Evolutionary conservation across 2,888 invertebrate genomes (phyloP).

Genomic region (Drosophila lutescens): DNA sequence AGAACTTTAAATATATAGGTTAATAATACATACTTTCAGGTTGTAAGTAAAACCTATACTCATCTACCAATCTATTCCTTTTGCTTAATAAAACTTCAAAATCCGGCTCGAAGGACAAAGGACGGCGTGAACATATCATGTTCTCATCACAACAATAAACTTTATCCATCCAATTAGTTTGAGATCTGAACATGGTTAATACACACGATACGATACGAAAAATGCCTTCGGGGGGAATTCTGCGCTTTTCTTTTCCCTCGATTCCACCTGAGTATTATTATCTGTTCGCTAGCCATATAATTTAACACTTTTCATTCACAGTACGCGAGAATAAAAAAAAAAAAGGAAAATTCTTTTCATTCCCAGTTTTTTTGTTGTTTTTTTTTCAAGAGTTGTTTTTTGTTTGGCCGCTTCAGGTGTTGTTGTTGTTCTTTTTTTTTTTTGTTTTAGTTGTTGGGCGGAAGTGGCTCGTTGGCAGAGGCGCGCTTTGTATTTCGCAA

Average conservation of each 20-base stretch:
- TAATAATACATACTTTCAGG: too few relatives aligned
- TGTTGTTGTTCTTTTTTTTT: background rate
- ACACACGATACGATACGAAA: background rate
- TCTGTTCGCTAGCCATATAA: constrained; percentile 8
- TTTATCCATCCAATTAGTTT: background rate
- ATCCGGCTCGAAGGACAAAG: too few relatives aligned
- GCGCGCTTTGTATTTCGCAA: constrained; percentile 46
- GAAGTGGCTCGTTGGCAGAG: constrained; percentile 62
- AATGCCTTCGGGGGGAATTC: too few relatives aligned
- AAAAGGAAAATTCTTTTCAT: constrained; percentile 15
- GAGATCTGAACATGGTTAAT: background rate
- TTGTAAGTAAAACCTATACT: too few relatives aligned
- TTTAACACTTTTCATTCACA: constrained; percentile 13
- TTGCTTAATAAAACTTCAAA: too few relatives aligned
- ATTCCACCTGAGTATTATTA: constrained; percentile 4
- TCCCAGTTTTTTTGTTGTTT: constrained; percentile 8
- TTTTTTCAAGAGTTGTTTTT: constrained; percentile 15
- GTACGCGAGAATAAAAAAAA: constrained; percentile 12
- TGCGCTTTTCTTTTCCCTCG: background rate
- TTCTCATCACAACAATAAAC: background rate
- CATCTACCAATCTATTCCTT: too few relatives aligned
- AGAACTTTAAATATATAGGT: too few relatives aligned
- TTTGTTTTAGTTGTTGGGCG: constrained; percentile 44
- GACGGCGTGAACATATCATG: too few relatives aligned
- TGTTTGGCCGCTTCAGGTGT: background rate